These are phyloP conservation scores for Cyclophora albipunctata DNA, from an alignment of 2,888 invertebrate species.

Conservation along the genomic window DNA sequence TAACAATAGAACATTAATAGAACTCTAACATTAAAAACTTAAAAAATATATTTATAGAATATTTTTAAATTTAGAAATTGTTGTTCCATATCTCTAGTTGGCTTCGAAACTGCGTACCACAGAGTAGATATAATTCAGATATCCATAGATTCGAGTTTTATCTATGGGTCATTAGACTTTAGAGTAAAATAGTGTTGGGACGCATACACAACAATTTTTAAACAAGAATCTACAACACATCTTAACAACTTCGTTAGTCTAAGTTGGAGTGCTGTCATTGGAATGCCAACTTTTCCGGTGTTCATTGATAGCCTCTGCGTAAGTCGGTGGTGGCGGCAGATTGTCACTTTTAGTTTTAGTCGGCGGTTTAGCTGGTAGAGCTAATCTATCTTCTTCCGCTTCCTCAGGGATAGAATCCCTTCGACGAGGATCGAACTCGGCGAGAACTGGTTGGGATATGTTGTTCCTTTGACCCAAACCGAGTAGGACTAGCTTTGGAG, in stretches of 20 bases:
- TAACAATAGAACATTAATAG: too few relatives aligned
- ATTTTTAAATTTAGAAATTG: too few relatives aligned
- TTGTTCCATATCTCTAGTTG: too few relatives aligned
- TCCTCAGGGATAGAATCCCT: conserved; percentile 80
- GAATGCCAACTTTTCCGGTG: conserved; percentile 72
- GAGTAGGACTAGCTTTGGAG: conserved; percentile 73
- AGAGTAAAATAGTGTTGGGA: too few relatives aligned
- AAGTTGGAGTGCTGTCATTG: conserved; percentile 66
- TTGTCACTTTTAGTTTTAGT: conserved; percentile 56
- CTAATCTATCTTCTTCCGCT: conserved; percentile 61
- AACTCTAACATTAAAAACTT: too few relatives aligned
- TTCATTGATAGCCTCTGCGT: conserved; percentile 58
- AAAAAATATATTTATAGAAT: too few relatives aligned
- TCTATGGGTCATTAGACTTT: too few relatives aligned
- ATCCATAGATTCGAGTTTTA: too few relatives aligned
- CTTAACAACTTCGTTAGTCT: conserved; percentile 16
- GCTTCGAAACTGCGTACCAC: too few relatives aligned
- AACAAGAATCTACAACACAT: too few relatives aligned
- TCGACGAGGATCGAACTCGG: conserved; percentile 73
- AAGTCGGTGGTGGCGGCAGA: conserved; percentile 56
- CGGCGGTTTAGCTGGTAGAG: conserved; percentile 38
- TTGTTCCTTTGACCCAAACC: conserved; percentile 73
- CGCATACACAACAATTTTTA: too few relatives aligned
- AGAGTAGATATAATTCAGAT: too few relatives aligned
- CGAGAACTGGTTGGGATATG: conserved; percentile 76